Conservation (phyloP, 2,113 vertebrate genomes). For the Lagopus leucura region DNA sequence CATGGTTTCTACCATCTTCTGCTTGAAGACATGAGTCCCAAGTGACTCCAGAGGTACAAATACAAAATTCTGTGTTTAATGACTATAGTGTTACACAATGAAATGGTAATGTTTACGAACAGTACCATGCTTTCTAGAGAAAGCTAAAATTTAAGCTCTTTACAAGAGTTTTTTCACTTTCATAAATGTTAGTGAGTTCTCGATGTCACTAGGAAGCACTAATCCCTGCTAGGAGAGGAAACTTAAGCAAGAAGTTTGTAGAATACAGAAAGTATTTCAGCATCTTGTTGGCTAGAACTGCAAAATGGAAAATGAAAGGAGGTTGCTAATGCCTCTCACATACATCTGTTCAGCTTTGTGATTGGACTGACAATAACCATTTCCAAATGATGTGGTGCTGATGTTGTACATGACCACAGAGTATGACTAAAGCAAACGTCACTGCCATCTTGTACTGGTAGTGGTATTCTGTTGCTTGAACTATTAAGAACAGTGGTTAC, state of each 20-base stretch:
- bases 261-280: background rate
- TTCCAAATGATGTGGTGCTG: background rate
- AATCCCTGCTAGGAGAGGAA: background rate
- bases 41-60: background rate
- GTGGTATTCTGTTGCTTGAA: background rate
- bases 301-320: slow-evolving; percentile 42
- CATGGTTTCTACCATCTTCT: background rate
- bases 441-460: background rate
- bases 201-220: background rate
- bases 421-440: background rate
- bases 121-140: background rate
- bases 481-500: background rate
- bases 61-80: background rate
- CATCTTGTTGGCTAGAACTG: background rate
- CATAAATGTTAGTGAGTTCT: background rate
- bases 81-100: background rate
- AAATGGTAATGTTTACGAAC: background rate
- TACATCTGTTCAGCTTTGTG: background rate
- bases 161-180: background rate
- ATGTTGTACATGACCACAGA: background rate
- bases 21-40: background rate
- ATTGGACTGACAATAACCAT: background rate
- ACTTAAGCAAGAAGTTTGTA: background rate
- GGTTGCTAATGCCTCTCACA: background rate
- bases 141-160: background rate